Evolutionary conservation across 2,113 vertebrate genomes (phyloP).

Genomic region (Alethe castanea): DNA sequence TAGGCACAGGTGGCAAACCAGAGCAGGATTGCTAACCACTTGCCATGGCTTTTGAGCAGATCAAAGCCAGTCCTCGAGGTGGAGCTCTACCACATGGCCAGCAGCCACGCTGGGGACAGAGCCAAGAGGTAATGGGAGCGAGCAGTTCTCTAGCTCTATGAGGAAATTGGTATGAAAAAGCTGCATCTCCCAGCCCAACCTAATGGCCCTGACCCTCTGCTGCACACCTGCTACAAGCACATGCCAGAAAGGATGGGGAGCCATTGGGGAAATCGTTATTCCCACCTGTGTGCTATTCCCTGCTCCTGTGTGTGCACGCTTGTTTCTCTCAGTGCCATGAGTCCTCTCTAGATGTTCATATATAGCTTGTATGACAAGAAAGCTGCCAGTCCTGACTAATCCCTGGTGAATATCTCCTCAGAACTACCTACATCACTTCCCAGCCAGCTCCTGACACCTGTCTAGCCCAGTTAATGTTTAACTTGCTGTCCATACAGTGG

Average conservation of each 20-base stretch:
- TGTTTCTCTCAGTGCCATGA: background rate
- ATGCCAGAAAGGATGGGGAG: background rate
- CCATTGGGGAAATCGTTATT: background rate
- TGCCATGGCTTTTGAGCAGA: background rate
- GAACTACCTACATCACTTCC: background rate
- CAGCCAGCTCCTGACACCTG: background rate
- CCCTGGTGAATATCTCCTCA: background rate
- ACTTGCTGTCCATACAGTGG: background rate
- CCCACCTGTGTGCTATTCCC: background rate
- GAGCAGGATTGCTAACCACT: background rate
- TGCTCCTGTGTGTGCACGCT: accelerated
- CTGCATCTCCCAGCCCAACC: background rate
- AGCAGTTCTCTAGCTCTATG: background rate
- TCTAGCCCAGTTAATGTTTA: background rate
- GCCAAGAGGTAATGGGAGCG: background rate
- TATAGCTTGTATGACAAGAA: background rate
- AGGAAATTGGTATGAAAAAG: background rate
- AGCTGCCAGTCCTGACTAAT: background rate
- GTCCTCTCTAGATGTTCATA: background rate
- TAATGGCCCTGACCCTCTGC: background rate
- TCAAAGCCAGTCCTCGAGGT: background rate
- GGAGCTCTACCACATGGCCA: background rate
- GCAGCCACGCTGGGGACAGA: accelerated
- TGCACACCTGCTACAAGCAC: background rate
- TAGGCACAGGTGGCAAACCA: background rate